phyloP scores from a whole-genome alignment of 1,140 invertebrate genomes.

The Berghia stephanieae region DNA sequence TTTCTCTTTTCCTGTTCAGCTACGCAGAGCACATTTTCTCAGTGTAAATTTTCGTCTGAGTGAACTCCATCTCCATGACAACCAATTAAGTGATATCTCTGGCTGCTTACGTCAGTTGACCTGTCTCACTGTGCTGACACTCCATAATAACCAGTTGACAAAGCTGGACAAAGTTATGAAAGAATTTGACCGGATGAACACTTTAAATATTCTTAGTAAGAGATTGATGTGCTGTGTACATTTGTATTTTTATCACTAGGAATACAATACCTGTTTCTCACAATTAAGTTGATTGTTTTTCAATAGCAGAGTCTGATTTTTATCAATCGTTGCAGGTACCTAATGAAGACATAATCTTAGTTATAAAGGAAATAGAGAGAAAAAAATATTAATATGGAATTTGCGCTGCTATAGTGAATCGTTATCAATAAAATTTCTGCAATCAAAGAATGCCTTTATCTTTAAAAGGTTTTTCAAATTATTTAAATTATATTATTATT shows the following conservation, averaged over 20 bases:
- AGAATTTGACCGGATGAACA: slow-evolving; percentile 61
- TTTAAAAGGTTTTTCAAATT: background rate
- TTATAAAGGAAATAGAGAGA: background rate
- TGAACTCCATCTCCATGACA: slow-evolving; percentile 61
- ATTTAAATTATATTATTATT: background rate
- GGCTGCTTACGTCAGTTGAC: slow-evolving; percentile 56
- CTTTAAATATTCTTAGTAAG: slow-evolving; percentile 58
- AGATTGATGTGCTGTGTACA: no score
- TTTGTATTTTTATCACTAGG: no score
- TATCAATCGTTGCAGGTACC: background rate
- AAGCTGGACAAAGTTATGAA: slow-evolving; percentile 55
- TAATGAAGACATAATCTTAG: background rate
- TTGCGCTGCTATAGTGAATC: background rate
- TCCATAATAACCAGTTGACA: slow-evolving; percentile 63
- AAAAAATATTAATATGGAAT: background rate
- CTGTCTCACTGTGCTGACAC: slow-evolving; percentile 51
- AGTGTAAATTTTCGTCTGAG: slow-evolving; percentile 48
- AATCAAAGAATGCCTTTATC: background rate
- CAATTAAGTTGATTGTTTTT: background rate
- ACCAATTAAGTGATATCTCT: slow-evolving; percentile 56
- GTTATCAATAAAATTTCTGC: background rate
- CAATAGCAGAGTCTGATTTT: background rate
- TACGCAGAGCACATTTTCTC: slow-evolving; percentile 49
- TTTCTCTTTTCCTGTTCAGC: slow-evolving; percentile 43
- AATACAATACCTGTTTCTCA: background rate